A percentile compares a stretch with the other conserved stretches of the same genome.
These are phyloP conservation scores for Drosophila setifemur DNA, from an alignment of 1,140 invertebrate genomes.

Conservation along the genomic window DNA sequence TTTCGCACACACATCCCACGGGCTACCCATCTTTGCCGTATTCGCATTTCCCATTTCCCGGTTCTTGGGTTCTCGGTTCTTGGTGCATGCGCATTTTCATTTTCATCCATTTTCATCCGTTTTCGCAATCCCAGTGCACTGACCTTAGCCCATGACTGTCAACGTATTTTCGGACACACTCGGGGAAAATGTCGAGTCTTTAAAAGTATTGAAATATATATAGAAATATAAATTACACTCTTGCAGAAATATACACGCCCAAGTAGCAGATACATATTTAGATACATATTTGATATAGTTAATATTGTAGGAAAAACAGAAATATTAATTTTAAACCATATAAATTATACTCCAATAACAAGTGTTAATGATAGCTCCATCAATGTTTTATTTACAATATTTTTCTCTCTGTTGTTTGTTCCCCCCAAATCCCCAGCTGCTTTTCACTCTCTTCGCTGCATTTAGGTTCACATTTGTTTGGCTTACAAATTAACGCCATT, in stretches of 20 bases:
- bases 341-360: too few species aligned
- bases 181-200: background rate
- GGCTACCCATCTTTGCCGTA: slow-evolving; percentile 19
- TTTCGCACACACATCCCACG: slow-evolving; percentile 61
- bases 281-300: too few species aligned
- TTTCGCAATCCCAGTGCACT: slow-evolving; percentile 56
- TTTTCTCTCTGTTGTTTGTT: slow-evolving; percentile 9
- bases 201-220: background rate
- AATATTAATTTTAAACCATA: too few species aligned
- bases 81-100: slow-evolving; percentile 67
- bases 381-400: too few species aligned
- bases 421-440: too few species aligned
- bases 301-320: too few species aligned
- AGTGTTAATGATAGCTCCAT: too few species aligned
- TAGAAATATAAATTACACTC: too few species aligned
- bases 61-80: slow-evolving; percentile 1
- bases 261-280: too few species aligned
- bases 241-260: too few species aligned
- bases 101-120: slow-evolving; percentile 17
- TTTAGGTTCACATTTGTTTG: slow-evolving; percentile 44
- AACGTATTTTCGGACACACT: slow-evolving; percentile 33
- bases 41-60: slow-evolving; percentile 17
- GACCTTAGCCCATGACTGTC: slow-evolving; percentile 70
- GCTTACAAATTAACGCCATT: slow-evolving; percentile 63
- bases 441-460: slow-evolving; percentile 6